Conservation (phyloP, 2,113 vertebrate species). For the Urocynchramus pylzowi region DNA sequence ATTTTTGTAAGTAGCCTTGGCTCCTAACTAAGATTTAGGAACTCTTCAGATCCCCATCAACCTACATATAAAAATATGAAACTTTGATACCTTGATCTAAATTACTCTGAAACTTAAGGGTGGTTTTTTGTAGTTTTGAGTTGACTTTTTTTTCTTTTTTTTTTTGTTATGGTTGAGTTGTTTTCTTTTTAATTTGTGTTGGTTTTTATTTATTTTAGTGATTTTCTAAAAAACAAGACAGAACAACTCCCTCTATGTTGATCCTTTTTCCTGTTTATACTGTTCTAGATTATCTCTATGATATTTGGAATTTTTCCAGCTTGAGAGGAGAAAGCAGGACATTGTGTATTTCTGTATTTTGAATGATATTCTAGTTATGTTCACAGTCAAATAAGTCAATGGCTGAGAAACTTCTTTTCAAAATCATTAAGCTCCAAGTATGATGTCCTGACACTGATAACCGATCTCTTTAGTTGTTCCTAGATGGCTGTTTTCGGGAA, state of each 20-base stretch:
- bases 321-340: not conserved
- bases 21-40: not conserved
- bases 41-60: not conserved
- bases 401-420: not conserved
- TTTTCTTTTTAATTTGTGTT: not conserved
- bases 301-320: not conserved
- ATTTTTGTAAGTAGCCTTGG: not conserved
- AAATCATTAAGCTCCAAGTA: not conserved
- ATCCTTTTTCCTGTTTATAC: not conserved
- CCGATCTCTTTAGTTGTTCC: not conserved
- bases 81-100: not conserved
- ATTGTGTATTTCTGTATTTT: not conserved
- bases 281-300: not conserved
- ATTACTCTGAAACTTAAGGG: not conserved
- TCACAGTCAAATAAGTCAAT: not conserved
- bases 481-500: not conserved
- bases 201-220: not conserved
- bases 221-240: not conserved
- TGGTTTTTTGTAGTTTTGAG: not conserved
- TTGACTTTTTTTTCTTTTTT: too few species aligned
- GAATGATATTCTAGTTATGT: not conserved
- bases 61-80: not conserved
- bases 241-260: fast-evolving
- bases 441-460: not conserved
- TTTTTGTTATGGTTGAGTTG: not conserved